Percentiles rank a stretch among this genome's conserved stretches.
Conservation (phyloP, 92 coral and sea anemone genomes). For the Zoanthus gigantus region DNA sequence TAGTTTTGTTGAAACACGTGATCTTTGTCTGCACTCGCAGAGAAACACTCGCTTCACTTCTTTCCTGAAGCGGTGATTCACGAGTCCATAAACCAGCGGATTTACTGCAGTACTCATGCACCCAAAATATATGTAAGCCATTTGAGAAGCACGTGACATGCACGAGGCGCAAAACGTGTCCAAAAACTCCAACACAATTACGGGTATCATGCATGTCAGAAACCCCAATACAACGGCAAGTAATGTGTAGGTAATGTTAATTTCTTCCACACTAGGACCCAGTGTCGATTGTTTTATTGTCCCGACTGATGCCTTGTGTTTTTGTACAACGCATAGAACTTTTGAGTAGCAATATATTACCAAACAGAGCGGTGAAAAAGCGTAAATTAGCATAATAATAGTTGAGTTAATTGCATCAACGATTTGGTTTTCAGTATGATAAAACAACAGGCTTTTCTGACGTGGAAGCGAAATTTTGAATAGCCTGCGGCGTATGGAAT, state of each 20-base stretch:
- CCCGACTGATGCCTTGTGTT: constrained; percentile 5
- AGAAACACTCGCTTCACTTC: background rate
- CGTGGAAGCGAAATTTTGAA: constrained; percentile 26
- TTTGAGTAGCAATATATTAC: constrained; percentile 18
- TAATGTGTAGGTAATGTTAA: constrained; percentile 28
- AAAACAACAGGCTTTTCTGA: constrained; percentile 20
- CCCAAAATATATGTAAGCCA: constrained; percentile 43
- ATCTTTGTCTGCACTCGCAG: background rate
- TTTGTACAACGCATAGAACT: constrained; percentile 21
- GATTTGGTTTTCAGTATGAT: constrained; percentile 1
- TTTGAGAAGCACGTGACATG: constrained; percentile 42
- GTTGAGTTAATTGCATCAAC: constrained; percentile 23
- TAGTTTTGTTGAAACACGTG: background rate
- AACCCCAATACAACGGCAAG: constrained; percentile 30
- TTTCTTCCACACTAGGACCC: constrained; percentile 30
- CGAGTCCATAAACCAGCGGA: constrained; percentile 48
- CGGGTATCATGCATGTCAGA: constrained; percentile 32
- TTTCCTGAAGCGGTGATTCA: constrained; percentile 36
- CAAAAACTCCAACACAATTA: constrained; percentile 25
- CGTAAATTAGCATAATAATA: constrained; percentile 10
- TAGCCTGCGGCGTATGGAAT: constrained; percentile 19
- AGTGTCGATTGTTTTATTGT: background rate
- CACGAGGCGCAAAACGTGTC: constrained; percentile 38
- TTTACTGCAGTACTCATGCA: constrained; percentile 35
- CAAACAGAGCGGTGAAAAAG: constrained; percentile 26